Base-by-base conservation (phyloP, 2,113 vertebrate genomes). In the Elanoides forficatus region DNA sequence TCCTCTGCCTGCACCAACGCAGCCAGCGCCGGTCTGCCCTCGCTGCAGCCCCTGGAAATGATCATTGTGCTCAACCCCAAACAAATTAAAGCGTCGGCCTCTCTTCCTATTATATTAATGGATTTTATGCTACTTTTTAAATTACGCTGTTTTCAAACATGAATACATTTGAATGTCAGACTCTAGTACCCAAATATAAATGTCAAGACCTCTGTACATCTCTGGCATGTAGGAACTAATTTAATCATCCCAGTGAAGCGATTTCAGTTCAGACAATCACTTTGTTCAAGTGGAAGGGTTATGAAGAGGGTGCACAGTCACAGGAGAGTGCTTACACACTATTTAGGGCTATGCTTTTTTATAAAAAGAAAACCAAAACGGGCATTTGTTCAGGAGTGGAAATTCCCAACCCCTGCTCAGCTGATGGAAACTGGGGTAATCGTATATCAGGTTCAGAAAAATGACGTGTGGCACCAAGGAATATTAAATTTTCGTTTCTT, bases 141-240 rank as follows among this genome's bases (percentile, higher is more conserved):
- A 96, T 95, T 53, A 93, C 40, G 22, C 90, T 93, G 86, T 95
- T 97, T 98, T 93, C 93, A 95, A 92, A 96, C 95, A 91, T 14
- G 47, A 95, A 94, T 75, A 50, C 81, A 88, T 96, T 97, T 97
- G 95, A 96, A 93, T 95, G 95, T 92, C 96, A 97, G 92, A 62
- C 42, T 93, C 67, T 93, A 80, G 92, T 79, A 96, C 97, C 95
- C 91, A 92, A 97, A 95, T 91, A 94, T 72, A 90, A 97, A 95
- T 96, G 96, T 96, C 96, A 97, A 82, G 97, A 97, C 95, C 96
- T 96, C 90, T 96, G 94, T 75, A 86, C 89, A 55, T 94, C 95
- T 85, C 91, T 10, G 71, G 60, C 93, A 73, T 65, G 94, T 92
- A 94, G 91, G 82, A 95, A 88, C 89, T 97, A 97, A 97, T 97